Evolutionary conservation across 1,140 invertebrate genomes (phyloP).

Genomic region (Tachypleus tridentatus): DNA sequence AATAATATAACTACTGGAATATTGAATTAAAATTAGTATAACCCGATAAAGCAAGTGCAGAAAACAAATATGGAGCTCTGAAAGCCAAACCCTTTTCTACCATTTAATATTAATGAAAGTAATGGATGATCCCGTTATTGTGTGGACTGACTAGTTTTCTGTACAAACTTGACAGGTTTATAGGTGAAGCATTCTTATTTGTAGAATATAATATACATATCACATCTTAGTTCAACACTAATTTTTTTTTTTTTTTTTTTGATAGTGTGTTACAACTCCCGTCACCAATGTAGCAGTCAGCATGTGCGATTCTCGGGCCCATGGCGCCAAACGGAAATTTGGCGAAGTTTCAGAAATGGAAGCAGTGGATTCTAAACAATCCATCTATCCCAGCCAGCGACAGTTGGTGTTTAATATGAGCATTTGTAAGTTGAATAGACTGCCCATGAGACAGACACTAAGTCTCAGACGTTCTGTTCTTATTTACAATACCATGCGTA

Average conservation of each 20-base stretch:
- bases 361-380: background rate
- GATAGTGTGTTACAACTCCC: constrained; percentile 8
- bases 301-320: constrained; percentile 8
- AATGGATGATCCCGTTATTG: no score
- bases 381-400: constrained; percentile 66
- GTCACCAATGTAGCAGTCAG: constrained; percentile 19
- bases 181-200: no score
- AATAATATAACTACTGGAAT: no score
- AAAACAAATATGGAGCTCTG: no score
- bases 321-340: constrained; percentile 17
- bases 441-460: constrained; percentile 74
- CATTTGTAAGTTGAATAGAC: constrained; percentile 79
- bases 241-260: background rate
- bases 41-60: no score
- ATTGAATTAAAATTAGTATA: no score
- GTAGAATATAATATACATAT: no score
- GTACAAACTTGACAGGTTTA: no score
- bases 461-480: constrained; percentile 82
- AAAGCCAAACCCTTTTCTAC: no score
- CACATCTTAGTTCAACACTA: no score
- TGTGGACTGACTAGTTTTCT: no score
- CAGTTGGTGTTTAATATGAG: constrained; percentile 82
- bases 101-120: no score
- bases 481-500: constrained; percentile 83
- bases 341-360: constrained; percentile 14